phyloP scores from a whole-genome alignment of 2,888 invertebrate genomes.

The Hofmannophila pseudospretella region DNA sequence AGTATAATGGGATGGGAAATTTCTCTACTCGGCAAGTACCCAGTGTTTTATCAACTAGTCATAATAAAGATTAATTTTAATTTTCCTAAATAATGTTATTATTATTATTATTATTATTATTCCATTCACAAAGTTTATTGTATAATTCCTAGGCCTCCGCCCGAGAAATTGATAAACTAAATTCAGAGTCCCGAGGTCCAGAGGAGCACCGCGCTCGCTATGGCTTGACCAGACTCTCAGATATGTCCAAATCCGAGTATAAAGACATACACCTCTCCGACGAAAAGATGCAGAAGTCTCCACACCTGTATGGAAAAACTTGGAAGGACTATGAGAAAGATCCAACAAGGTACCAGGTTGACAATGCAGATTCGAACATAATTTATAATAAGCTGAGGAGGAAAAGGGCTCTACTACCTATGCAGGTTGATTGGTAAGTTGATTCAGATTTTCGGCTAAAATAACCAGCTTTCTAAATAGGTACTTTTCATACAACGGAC shows the following conservation, averaged over 20 bases:
- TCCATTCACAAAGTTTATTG: too few relatives aligned
- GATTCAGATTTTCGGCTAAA: too few relatives aligned
- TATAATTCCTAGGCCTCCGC: conserved; percentile 51
- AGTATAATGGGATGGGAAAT: too few relatives aligned
- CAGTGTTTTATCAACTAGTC: too few relatives aligned
- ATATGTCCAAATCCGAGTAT: conserved; percentile 80
- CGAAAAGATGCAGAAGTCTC: conserved; percentile 37
- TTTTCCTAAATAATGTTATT: too few relatives aligned
- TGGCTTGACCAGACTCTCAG: conserved; percentile 80
- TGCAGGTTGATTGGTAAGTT: conserved; percentile 77
- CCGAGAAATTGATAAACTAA: conserved; percentile 65
- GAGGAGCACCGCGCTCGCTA: conserved; percentile 65
- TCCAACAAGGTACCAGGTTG: not conserved
- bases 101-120: too few relatives aligned
- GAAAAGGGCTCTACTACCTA: conserved; percentile 54
- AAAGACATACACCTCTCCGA: conserved; percentile 63
- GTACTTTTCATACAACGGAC: too few relatives aligned
- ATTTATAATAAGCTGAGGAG: conserved; percentile 37
- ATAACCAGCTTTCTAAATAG: too few relatives aligned
- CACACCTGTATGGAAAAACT: conserved; percentile 29
- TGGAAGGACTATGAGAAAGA: conserved; percentile 9
- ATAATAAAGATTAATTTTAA: too few relatives aligned
- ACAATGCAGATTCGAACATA: conserved; percentile 23
- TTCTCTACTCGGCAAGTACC: too few relatives aligned
- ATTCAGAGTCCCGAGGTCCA: conserved; percentile 51